phyloP scores from a whole-genome alignment of 2,797 vertebrate species.

The Scleropages formosus region DNA sequence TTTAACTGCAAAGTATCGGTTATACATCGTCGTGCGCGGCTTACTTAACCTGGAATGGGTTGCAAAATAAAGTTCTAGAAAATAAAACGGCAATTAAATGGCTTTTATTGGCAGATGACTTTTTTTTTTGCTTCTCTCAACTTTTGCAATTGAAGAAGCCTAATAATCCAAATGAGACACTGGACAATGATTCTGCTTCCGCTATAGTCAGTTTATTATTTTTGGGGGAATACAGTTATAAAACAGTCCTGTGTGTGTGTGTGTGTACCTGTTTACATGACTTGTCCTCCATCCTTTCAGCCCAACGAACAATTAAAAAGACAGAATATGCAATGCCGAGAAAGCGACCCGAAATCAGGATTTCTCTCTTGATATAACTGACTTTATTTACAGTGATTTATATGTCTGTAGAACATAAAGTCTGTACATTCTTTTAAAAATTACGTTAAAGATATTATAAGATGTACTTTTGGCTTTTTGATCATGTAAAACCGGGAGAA shows the following conservation, averaged over 20 bases:
- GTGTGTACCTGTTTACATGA: background rate
- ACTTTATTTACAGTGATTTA: slow-evolving; percentile 25
- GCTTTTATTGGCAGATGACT: background rate
- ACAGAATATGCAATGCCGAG: background rate
- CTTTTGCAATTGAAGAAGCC: slow-evolving; percentile 8
- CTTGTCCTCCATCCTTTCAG: background rate
- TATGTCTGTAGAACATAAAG: slow-evolving; percentile 18
- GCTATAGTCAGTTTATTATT: slow-evolving; percentile 23
- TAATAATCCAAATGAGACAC: slow-evolving; percentile 1
- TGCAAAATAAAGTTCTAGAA: too few species aligned
- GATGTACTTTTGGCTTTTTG: background rate
- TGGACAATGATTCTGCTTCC: background rate
- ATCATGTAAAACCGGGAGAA: background rate
- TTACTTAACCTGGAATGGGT: too few species aligned
- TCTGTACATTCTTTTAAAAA: slow-evolving; percentile 14
- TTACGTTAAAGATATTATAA: background rate
- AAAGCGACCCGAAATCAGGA: slow-evolving; percentile 16
- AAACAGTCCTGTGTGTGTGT: slow-evolving; percentile 1
- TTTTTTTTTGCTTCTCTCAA: background rate
- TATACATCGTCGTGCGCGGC: too few species aligned
- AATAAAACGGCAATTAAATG: too few species aligned
- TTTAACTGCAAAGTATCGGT: too few species aligned
- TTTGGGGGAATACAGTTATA: slow-evolving; percentile 24
- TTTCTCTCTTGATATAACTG: slow-evolving; percentile 16
- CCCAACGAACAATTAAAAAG: slow-evolving; percentile 5